These are phyloP conservation scores for Aphrocallistes beatrix DNA, from an alignment of 37 sponge, comb jelly and placozoan genomes.

Conservation along the genomic window DNA sequence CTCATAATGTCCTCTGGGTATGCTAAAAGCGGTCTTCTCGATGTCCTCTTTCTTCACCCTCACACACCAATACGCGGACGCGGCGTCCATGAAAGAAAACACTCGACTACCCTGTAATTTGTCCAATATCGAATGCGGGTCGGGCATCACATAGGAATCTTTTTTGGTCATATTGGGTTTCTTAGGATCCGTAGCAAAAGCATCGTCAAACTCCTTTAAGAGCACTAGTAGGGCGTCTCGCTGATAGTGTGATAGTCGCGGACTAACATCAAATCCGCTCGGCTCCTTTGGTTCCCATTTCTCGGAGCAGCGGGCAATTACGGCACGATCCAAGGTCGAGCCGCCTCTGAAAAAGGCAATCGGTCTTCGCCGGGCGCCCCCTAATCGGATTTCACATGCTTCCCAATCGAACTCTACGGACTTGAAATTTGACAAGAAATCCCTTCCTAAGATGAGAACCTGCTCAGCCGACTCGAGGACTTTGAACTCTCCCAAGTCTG, in stretches of 20 bases:
- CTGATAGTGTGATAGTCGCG: not conserved
- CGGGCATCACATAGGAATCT: not conserved
- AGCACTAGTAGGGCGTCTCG: not conserved
- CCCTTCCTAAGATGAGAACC: not conserved
- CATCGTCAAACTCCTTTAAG: not conserved
- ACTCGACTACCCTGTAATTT: not conserved
- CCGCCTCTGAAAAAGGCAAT: not conserved
- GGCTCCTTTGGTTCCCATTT: not conserved
- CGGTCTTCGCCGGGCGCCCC: not conserved
- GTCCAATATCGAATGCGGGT: not conserved
- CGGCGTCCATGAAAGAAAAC: not conserved
- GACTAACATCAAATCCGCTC: not conserved
- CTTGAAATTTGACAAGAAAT: not conserved
- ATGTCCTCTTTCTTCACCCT: not conserved
- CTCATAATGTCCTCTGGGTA: not conserved
- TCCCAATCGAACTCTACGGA: not conserved
- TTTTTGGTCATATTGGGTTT: not conserved
- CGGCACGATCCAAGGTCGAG: not conserved
- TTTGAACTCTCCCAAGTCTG: not conserved
- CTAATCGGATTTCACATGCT: not conserved
- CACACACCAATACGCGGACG: conserved; percentile 3
- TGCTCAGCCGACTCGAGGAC: not conserved
- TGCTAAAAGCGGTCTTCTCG: conserved; percentile 9
- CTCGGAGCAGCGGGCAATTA: not conserved
- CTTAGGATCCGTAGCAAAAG: not conserved